phyloP scores from a whole-genome alignment of 23 tunicate species.

The Trididemnum nubilum region DNA sequence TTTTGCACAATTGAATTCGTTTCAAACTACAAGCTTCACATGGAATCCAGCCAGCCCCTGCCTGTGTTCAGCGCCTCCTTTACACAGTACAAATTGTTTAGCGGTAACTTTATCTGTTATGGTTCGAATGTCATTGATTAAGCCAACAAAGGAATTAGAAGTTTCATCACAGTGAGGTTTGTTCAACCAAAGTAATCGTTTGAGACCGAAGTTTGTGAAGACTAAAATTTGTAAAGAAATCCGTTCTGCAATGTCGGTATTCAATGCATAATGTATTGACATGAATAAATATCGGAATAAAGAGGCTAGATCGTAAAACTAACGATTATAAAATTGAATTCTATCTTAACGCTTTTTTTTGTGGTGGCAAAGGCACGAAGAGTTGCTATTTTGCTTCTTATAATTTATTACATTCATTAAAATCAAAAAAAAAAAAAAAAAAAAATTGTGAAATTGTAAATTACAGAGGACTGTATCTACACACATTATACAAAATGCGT shows the following conservation, averaged over 20 bases:
- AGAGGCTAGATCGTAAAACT: no score
- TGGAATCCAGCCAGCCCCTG: conserved; percentile 22
- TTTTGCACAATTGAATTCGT: not conserved
- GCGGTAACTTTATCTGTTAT: conserved; percentile 39
- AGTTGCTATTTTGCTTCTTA: no score
- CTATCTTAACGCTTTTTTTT: no score
- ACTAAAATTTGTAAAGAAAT: not conserved
- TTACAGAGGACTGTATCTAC: no score
- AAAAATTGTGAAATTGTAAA: no score
- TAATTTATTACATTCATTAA: no score
- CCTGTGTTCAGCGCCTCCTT: conserved; percentile 13
- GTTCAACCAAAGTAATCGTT: conserved; percentile 9
- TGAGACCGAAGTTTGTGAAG: not conserved
- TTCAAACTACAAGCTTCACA: conserved; percentile 15
- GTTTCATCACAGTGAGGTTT: not conserved
- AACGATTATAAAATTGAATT: no score
- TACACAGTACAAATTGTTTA: conserved; percentile 5
- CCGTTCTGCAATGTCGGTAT: conserved; percentile 16
- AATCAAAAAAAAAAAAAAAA: no score
- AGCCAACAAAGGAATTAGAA: conserved; percentile 31
- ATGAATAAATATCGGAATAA: no score
- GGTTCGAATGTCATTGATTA: conserved; percentile 23
- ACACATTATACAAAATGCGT: no score
- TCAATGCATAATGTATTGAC: conserved; percentile 15
- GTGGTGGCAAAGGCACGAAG: no score